These are phyloP conservation scores for Sesia apiformis DNA, from an alignment of 2,888 invertebrate genomes.

Conservation along the genomic window DNA sequence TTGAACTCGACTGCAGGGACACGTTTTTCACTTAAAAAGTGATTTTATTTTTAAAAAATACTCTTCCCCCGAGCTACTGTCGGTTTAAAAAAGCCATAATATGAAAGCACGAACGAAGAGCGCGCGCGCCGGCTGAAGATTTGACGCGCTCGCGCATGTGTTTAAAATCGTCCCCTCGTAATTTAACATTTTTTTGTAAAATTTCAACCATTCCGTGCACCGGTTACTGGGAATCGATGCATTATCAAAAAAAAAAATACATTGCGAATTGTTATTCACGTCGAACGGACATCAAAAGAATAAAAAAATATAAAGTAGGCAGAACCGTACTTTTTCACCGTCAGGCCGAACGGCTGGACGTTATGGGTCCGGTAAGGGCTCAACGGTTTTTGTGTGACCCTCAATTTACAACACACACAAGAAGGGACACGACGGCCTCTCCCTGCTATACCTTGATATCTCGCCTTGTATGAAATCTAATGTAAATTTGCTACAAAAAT, in stretches of 20 bases:
- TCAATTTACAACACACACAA: slow-evolving; percentile 67
- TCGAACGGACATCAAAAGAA: slow-evolving; percentile 50
- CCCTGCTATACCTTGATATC: slow-evolving; percentile 55
- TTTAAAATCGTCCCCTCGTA: slow-evolving; percentile 69
- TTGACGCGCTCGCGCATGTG: slow-evolving; percentile 74
- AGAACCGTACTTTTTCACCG: slow-evolving; percentile 52
- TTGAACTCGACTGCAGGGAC: slow-evolving; percentile 65
- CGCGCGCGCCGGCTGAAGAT: slow-evolving; percentile 71
- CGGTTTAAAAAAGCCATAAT: slow-evolving; percentile 68
- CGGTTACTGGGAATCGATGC: slow-evolving; percentile 47
- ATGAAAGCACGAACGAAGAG: slow-evolving; percentile 40
- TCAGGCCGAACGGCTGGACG: slow-evolving; percentile 60
- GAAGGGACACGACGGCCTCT: slow-evolving; percentile 51
- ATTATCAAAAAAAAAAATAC: slow-evolving; percentile 38
- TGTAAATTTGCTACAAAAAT: slow-evolving; percentile 71
- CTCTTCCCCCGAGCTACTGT: slow-evolving; percentile 52
- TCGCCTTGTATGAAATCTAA: slow-evolving; percentile 59
- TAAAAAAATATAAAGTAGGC: slow-evolving; percentile 42
- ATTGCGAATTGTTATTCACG: slow-evolving; percentile 55
- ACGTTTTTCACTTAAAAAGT: slow-evolving; percentile 61
- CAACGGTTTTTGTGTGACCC: slow-evolving; percentile 74
- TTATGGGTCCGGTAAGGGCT: slow-evolving; percentile 56
- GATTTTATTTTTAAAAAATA: slow-evolving; percentile 69
- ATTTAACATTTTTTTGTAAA: slow-evolving; percentile 58
- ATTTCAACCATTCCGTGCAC: slow-evolving; percentile 56